phyloP scores from a whole-genome alignment of 2,888 invertebrate species.

The Lomographa bimaculata region DNA sequence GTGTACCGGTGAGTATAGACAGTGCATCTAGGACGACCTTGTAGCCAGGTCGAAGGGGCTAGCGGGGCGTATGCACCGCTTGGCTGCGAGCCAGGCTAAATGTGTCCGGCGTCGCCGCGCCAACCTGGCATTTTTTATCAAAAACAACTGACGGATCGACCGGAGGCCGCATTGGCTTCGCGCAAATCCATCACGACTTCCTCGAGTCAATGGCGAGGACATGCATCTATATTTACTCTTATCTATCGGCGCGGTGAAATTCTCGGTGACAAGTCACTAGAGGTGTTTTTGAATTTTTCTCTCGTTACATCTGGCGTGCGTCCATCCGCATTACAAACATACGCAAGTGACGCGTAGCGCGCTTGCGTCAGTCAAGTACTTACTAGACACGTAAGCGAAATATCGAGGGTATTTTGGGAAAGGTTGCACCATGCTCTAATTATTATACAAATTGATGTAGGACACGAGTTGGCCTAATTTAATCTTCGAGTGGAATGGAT shows the following conservation, averaged over 20 bases:
- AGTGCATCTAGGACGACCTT: conserved; percentile 67
- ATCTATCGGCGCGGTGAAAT: conserved; percentile 60
- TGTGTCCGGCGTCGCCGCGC: conserved; percentile 67
- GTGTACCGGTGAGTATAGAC: conserved; percentile 34
- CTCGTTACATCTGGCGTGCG: conserved; percentile 48
- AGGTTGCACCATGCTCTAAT: conserved; percentile 25
- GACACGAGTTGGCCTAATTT: conserved; percentile 1
- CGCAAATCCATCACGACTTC: conserved; percentile 73
- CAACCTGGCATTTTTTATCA: conserved; percentile 79
- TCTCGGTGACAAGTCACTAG: conserved; percentile 52
- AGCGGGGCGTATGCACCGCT: conserved; percentile 69
- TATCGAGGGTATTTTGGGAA: conserved; percentile 25
- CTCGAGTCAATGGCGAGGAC: conserved; percentile 82
- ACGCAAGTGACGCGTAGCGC: conserved; percentile 40
- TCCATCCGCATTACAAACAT: conserved; percentile 49
- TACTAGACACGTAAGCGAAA: conserved; percentile 19
- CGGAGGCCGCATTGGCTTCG: conserved; percentile 64
- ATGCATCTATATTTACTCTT: conserved; percentile 64
- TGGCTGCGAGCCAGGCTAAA: conserved; percentile 77
- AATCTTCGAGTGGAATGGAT: conserved; percentile 1
- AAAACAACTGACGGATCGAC: conserved; percentile 74
- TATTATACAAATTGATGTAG: conserved; percentile 8
- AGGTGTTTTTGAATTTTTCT: conserved; percentile 37
- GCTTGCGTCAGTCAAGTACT: conserved; percentile 40
- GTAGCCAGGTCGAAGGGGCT: conserved; percentile 54